phyloP scores from a whole-genome alignment of 2,888 invertebrate genomes.

The Microplitis deprimator region DNA sequence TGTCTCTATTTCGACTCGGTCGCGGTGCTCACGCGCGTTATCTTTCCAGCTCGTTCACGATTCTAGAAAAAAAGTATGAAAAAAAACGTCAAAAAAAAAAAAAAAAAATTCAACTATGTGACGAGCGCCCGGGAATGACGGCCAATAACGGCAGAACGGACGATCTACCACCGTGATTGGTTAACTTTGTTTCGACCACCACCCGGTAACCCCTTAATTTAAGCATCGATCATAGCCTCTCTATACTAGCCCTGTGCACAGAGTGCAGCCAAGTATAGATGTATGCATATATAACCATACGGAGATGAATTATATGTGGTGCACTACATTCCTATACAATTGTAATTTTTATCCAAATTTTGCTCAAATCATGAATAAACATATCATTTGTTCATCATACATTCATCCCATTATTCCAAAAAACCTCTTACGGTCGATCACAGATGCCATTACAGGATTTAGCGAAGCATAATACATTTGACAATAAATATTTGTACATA shows the following conservation, averaged over 20 bases:
- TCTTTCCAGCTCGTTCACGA: conserved; percentile 32
- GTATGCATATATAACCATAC: conserved; percentile 1
- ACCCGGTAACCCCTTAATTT: conserved; percentile 63
- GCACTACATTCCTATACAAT: neutral
- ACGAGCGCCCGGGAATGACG: conserved; percentile 52
- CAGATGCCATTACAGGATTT: too few species aligned
- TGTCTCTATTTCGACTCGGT: conserved; percentile 44
- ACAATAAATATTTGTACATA: too few species aligned
- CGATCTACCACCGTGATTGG: conserved; percentile 61
- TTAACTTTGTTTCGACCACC: conserved; percentile 65
- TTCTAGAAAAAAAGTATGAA: conserved; percentile 41
- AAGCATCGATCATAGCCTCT: conserved; percentile 62
- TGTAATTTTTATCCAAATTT: neutral
- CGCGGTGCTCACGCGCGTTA: conserved; percentile 32
- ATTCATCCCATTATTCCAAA: too few species aligned
- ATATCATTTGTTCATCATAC: too few species aligned
- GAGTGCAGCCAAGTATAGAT: conserved; percentile 39
- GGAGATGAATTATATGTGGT: neutral
- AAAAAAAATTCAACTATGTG: conserved; percentile 50
- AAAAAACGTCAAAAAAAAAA: conserved; percentile 36
- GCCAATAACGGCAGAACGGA: conserved; percentile 58
- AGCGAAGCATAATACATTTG: too few species aligned
- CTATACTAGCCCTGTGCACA: conserved; percentile 36
- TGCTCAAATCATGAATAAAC: neutral
- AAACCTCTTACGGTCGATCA: too few species aligned